Evolutionary conservation across 2,113 vertebrate species (phyloP).

Genomic region (Syngnathoides biaculeatus): DNA sequence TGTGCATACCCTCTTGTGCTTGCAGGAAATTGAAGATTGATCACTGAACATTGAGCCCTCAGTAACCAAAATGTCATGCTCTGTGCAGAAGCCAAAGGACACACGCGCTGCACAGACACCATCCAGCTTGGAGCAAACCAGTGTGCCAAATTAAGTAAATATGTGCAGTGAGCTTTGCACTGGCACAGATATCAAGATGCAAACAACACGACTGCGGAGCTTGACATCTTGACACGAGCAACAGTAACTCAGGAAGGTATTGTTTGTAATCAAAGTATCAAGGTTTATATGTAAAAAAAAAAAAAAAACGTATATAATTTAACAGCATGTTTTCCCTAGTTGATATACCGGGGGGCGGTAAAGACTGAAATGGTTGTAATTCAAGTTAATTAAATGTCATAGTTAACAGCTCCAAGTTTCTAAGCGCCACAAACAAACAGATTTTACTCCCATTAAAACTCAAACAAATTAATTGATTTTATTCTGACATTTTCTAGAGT

Average conservation of each 20-base stretch:
- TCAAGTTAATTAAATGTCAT: background rate
- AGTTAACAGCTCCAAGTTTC: slow-evolving; percentile 35
- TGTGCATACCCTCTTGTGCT: no score
- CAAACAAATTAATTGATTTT: slow-evolving; percentile 44
- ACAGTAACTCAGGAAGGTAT: background rate
- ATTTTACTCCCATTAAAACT: slow-evolving; percentile 28
- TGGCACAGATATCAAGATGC: no score
- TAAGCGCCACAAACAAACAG: slow-evolving; percentile 30
- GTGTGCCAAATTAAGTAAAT: no score
- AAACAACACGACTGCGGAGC: no score
- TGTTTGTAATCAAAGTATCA: background rate
- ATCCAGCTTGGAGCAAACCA: no score
- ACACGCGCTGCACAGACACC: no score
- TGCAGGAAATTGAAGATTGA: no score
- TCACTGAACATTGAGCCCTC: no score
- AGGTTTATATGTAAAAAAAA: background rate
- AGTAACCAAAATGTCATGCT: no score
- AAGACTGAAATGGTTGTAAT: background rate
- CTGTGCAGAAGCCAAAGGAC: no score
- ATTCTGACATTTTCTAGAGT: slow-evolving; percentile 15
- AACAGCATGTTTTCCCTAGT: background rate
- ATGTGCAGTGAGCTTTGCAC: no score
- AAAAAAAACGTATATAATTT: background rate
- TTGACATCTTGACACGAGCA: background rate
- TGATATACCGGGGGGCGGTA: background rate